Evolutionary conservation across 2,888 invertebrate species (phyloP).

Genomic region (Mycalesis mineus): DNA sequence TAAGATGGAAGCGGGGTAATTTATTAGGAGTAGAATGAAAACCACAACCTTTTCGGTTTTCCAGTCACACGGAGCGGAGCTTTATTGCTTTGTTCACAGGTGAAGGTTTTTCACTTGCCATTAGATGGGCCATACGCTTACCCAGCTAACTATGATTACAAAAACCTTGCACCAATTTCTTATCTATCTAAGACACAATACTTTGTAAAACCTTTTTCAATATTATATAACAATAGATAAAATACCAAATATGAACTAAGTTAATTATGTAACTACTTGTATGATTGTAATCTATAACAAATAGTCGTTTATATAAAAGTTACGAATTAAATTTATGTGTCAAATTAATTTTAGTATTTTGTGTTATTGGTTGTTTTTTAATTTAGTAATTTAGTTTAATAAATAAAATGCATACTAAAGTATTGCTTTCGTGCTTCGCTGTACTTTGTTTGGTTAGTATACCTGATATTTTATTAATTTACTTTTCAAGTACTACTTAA

Average conservation of each 20-base stretch:
- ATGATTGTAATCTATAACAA: neutral
- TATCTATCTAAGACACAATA: neutral
- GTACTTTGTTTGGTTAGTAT: constrained; percentile 3
- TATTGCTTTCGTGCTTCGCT: neutral
- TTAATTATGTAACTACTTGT: neutral
- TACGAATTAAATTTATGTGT: neutral
- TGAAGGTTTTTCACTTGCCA: too few relatives aligned
- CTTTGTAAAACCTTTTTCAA: neutral
- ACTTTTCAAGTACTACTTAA: too few relatives aligned
- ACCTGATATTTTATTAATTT: neutral
- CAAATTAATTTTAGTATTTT: neutral
- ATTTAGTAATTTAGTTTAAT: neutral
- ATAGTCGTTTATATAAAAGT: neutral
- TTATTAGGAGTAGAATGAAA: too few relatives aligned
- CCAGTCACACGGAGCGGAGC: too few relatives aligned
- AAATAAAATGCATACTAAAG: constrained; percentile 2
- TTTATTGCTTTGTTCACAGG: too few relatives aligned
- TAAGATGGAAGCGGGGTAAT: too few relatives aligned
- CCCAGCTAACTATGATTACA: neutral
- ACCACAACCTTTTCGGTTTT: too few relatives aligned
- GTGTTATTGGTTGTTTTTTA: neutral
- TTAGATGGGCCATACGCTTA: too few relatives aligned
- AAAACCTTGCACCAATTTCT: neutral
- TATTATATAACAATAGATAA: neutral
- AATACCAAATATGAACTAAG: neutral